Percentiles rank a stretch among this genome's conserved stretches.
Conservation (phyloP, 2,888 invertebrate genomes). For the Scaptomyza reducta region DNA sequence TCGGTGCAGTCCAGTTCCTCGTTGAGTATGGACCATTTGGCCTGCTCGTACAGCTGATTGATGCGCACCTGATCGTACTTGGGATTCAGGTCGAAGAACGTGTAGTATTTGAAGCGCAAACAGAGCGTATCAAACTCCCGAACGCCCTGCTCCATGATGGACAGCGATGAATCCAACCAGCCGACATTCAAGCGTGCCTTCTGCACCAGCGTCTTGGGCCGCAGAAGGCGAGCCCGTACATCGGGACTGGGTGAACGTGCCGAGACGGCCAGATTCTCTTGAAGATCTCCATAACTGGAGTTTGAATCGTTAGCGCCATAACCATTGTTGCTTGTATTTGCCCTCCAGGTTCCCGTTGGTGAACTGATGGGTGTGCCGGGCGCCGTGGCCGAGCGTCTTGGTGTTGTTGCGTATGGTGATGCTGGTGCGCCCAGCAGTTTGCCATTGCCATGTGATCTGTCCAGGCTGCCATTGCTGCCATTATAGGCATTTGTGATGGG, state of each 20-base stretch:
- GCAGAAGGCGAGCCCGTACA: constrained; percentile 90
- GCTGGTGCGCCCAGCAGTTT: constrained; percentile 85
- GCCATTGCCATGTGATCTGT: constrained; percentile 85
- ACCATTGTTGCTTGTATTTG: constrained; percentile 77
- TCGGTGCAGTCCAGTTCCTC: constrained; percentile 99
- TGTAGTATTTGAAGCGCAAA: constrained; percentile 97
- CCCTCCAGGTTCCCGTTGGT: constrained; percentile 86
- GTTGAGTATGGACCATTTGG: constrained; percentile 98
- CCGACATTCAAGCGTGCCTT: constrained; percentile 97
- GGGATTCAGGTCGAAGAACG: constrained; percentile 98
- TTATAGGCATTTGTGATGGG: constrained; percentile 88
- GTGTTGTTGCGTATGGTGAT: constrained; percentile 84
- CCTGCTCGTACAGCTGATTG: constrained; percentile 99
- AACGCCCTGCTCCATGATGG: constrained; percentile 99
- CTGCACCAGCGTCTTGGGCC: constrained; percentile 94
- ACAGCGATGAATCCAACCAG: constrained; percentile 98
- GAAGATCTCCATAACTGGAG: constrained; percentile 84
- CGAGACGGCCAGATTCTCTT: constrained; percentile 91
- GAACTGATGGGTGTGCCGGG: constrained; percentile 88
- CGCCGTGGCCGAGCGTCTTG: constrained; percentile 84
- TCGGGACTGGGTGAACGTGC: constrained; percentile 93
- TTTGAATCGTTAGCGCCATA: constrained; percentile 83
- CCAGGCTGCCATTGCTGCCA: constrained; percentile 88
- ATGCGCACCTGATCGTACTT: constrained; percentile 97
- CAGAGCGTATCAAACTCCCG: constrained; percentile 96